phyloP scores from a whole-genome alignment of 1,140 invertebrate genomes.

The Hypothenemus hampei region DNA sequence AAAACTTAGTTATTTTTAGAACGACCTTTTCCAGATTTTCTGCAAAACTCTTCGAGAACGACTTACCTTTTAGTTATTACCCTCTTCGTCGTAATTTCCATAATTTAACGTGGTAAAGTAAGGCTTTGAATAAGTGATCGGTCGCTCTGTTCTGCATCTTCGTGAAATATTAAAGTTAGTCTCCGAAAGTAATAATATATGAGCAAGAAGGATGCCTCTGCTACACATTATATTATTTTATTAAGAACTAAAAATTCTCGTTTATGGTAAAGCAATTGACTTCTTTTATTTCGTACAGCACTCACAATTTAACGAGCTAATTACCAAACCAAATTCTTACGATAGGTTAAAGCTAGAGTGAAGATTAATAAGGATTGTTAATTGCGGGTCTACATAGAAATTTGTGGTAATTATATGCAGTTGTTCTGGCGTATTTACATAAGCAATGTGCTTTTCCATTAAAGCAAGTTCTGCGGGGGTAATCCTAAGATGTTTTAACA shows the following conservation, averaged over 20 bases:
- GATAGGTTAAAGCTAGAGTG: constrained; percentile 17
- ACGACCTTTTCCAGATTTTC: background rate
- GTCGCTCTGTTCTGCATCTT: background rate
- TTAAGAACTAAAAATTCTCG: background rate
- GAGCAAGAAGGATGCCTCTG: background rate
- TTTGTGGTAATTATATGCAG: constrained; percentile 27
- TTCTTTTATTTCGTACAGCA: background rate
- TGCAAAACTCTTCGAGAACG: background rate
- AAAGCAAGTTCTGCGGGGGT: constrained; percentile 1
- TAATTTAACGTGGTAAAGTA: background rate
- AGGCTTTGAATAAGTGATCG: background rate
- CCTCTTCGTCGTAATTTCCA: background rate
- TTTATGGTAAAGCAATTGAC: background rate
- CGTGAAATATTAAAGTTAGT: background rate
- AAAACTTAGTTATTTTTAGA: background rate
- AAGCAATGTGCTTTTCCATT: constrained; percentile 21
- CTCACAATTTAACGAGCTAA: constrained; percentile 5
- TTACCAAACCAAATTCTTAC: constrained; percentile 24
- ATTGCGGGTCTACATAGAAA: constrained; percentile 24
- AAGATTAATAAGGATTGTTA: constrained; percentile 24
- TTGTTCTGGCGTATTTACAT: constrained; percentile 22
- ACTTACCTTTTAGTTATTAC: background rate
- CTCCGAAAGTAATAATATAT: background rate
- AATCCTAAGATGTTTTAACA: constrained; percentile 20
- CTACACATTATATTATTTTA: background rate